Evolutionary conservation across 2,113 vertebrate species (phyloP), one percentile per base, ranked within the genome.

Genomic region (Siphamia tubifer): DNA sequence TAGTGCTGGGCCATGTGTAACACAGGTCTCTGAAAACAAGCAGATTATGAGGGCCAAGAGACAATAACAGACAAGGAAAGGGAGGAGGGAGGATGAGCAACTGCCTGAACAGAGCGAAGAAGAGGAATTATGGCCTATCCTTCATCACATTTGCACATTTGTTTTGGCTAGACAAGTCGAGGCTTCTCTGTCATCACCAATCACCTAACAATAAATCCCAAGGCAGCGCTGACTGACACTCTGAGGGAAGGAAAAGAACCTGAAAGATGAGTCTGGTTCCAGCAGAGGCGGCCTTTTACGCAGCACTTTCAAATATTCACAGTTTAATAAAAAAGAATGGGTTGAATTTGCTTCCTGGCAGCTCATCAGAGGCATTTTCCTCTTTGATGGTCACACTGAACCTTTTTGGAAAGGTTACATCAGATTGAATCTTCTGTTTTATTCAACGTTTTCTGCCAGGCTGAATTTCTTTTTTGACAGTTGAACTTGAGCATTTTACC

Each of bases 121-220:
- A 67, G 57, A 73, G 79, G 74, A 79, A 68, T 84, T 72, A 63
- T 12, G 51, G 53, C n/a, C 17, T 5, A 47, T 90, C 90, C 67
- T 47, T 91, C 89, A 60, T 72, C 87, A 81, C 83, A 42, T 89
- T 75, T 38, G 54, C 60, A 45, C 72, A 71, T 81, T 81, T 89
- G 89, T 92, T 89, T 92, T 86, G 89, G 81, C 88, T 87, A 66
- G 68, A 71, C 65, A 20, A 19, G 52, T 74, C 43, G 68, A 89
- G 81, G 81, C 74, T 36, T 51, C 72, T 88, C 87, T 75, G 79
- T 90, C 88, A 81, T 77, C 84, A 7, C 77, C 69, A 63, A 81
- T 90, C 83, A 89, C 83, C 73, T 54, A 19, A 81, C 78, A 34
- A 68, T 75, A 81, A 84, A 87, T 87, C 81, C 55, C 49, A 0